A percentile compares a stretch with the other conserved stretches of the same genome.
These are phyloP conservation scores for Sphaeridia pumilis DNA, from an alignment of 2,888 invertebrate species.

Conservation along the genomic window DNA sequence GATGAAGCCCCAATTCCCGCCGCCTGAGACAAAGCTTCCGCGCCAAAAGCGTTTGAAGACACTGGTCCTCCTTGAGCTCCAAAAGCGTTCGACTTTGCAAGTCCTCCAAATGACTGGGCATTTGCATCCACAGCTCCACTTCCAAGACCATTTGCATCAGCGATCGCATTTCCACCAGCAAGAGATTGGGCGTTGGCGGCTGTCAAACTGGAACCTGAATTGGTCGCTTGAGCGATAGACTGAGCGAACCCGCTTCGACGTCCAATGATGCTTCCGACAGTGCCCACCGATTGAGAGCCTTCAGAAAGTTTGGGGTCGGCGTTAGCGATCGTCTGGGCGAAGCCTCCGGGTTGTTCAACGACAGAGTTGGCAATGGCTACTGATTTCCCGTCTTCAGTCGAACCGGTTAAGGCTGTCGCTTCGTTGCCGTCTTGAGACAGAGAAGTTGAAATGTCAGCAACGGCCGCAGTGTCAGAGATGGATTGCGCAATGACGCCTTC, in stretches of 20 bases:
- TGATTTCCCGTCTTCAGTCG: too few relatives aligned
- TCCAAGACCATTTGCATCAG: neutral
- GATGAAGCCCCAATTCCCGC: too few relatives aligned
- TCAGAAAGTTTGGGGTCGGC: neutral
- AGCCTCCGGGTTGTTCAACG: neutral
- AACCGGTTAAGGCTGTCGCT: too few relatives aligned
- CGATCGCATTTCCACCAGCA: neutral
- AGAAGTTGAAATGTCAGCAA: too few relatives aligned
- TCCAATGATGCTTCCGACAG: neutral
- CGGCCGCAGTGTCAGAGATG: too few relatives aligned
- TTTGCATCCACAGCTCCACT: neutral
- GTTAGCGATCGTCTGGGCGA: neutral
- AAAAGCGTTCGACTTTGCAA: neutral
- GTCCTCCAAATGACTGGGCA: neutral
- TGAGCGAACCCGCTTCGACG: neutral
- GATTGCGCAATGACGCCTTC: too few relatives aligned
- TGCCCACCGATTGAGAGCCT: neutral
- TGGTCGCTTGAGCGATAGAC: neutral
- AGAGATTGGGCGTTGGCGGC: neutral
- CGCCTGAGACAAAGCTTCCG: neutral
- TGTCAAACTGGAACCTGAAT: neutral
- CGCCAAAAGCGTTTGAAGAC: too few relatives aligned
- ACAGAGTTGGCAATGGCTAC: neutral
- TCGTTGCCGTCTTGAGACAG: too few relatives aligned
- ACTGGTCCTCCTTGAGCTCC: too few relatives aligned